phyloP scores from a whole-genome alignment of 1,140 invertebrate species.

The Brachystomella parvula region DNA sequence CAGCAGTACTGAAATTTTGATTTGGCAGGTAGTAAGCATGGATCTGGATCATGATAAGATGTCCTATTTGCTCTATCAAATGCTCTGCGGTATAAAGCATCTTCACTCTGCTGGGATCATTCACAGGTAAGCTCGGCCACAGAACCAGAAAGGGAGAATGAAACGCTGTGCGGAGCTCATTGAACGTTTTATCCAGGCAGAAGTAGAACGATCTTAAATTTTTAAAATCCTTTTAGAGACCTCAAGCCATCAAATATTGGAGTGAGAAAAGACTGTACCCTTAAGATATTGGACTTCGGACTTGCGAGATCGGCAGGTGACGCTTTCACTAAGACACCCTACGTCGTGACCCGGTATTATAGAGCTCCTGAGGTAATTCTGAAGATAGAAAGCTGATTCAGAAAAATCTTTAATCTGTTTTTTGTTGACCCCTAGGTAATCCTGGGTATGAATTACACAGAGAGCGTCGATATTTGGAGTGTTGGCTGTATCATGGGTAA shows the following conservation, averaged over 20 bases:
- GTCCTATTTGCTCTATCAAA: slow-evolving; percentile 98
- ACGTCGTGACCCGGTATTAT: slow-evolving; percentile 80
- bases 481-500: slow-evolving; percentile 99
- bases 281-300: slow-evolving; percentile 99
- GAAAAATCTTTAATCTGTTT: neutral
- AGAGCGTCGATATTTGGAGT: slow-evolving; percentile 99
- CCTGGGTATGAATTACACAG: slow-evolving; percentile 97
- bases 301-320: slow-evolving; percentile 93
- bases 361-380: slow-evolving; percentile 58
- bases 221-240: slow-evolving; percentile 57
- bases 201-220: slow-evolving; percentile 6
- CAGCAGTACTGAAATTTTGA: too few species aligned
- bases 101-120: slow-evolving; percentile 98
- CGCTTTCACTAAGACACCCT: slow-evolving; percentile 96
- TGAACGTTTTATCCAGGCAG: neutral
- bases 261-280: slow-evolving; percentile 95
- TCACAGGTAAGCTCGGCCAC: slow-evolving; percentile 57
- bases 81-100: slow-evolving; percentile 99
- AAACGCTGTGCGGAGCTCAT: neutral
- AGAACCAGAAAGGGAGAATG: neutral
- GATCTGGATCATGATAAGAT: slow-evolving; percentile 98
- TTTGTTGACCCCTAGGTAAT: slow-evolving; percentile 59
- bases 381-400: neutral
- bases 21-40: slow-evolving; percentile 80
- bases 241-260: slow-evolving; percentile 99